Evolutionary conservation across 2,113 vertebrate species (phyloP).

Genomic region (Lagenorhynchus albirostris): DNA sequence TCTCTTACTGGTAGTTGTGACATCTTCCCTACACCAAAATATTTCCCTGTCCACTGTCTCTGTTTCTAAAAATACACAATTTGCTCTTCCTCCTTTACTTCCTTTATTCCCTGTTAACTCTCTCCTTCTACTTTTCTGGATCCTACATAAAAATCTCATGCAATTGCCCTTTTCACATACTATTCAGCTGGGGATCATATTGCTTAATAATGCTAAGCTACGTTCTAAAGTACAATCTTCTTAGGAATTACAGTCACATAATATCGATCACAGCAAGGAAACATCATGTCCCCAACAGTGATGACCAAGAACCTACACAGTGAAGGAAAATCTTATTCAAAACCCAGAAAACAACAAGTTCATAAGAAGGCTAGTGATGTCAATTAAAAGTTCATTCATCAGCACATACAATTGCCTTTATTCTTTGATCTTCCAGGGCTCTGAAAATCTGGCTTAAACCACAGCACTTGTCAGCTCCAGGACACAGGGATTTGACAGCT

Average conservation of each 20-base stretch:
- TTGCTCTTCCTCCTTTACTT: background rate
- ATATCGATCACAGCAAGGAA: background rate
- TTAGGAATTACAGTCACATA: background rate
- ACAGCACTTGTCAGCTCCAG: background rate
- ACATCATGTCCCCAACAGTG: background rate
- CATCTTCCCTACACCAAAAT: background rate
- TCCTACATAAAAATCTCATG: background rate
- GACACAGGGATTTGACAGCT: background rate
- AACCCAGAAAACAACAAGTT: background rate
- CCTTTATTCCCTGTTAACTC: background rate
- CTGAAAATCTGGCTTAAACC: background rate
- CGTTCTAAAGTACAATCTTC: background rate
- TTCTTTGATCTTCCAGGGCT: background rate
- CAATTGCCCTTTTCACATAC: constrained; percentile 7
- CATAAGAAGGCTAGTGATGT: background rate
- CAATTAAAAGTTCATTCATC: background rate
- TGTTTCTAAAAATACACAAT: background rate
- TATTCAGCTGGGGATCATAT: background rate
- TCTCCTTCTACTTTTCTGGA: background rate
- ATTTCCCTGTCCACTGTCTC: background rate
- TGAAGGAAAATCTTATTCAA: constrained; percentile 19
- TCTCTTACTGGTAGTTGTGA: background rate
- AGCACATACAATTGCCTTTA: background rate
- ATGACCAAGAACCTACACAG: background rate
- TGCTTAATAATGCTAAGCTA: background rate